Conservation (phyloP, 2,113 vertebrate species). For the Tachysurus vachellii region DNA sequence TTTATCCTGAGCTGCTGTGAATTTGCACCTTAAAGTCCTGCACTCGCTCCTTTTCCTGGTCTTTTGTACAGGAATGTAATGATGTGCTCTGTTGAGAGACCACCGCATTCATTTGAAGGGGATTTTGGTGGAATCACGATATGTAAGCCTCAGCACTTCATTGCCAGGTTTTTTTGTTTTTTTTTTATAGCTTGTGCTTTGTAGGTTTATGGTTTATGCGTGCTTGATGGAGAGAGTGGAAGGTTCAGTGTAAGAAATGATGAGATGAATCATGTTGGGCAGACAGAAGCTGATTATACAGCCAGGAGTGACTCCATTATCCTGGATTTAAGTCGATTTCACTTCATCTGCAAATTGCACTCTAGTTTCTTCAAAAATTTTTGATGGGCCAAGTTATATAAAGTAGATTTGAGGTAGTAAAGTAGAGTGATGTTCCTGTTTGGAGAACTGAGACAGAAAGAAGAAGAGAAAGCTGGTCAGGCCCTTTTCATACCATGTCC, state of each 20-base stretch:
- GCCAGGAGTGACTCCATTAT: constrained; percentile 19
- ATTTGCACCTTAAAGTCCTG: constrained; percentile 23
- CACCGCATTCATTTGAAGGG: constrained; percentile 35
- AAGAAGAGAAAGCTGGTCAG: background rate
- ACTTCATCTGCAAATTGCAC: constrained; percentile 10
- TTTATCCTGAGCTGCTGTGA: background rate
- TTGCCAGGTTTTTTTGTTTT: background rate
- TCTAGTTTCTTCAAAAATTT: constrained; percentile 1
- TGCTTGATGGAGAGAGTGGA: constrained; percentile 2
- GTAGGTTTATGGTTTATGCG: constrained; percentile 3
- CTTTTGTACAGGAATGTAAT: constrained; percentile 31
- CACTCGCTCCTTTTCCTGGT: background rate
- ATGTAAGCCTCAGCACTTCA: constrained; percentile 35
- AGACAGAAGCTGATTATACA: background rate
- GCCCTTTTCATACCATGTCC: constrained; percentile 34
- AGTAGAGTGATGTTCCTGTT: background rate
- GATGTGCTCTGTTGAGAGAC: constrained; percentile 33
- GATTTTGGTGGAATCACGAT: constrained; percentile 41
- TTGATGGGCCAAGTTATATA: constrained; percentile 11
- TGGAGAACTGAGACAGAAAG: constrained; percentile 15
- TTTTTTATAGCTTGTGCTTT: constrained; percentile 14
- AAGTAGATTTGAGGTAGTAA: background rate
- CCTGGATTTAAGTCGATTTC: constrained; percentile 34
- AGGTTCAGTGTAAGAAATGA: background rate
- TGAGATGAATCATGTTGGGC: background rate